These are phyloP conservation scores for Scelioninae gen. 1 DNA, from an alignment of 2,888 invertebrate genomes.

Conservation along the genomic window DNA sequence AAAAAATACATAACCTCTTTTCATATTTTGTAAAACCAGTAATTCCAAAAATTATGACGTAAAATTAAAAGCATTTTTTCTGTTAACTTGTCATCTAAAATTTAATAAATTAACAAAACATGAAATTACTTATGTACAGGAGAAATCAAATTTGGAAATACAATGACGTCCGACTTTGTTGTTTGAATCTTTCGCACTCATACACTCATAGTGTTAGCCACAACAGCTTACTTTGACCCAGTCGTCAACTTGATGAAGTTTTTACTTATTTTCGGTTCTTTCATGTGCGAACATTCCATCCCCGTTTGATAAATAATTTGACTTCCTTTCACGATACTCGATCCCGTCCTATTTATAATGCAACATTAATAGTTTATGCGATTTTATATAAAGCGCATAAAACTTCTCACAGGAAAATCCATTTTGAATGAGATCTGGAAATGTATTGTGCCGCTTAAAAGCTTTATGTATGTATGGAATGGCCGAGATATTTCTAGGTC, in stretches of 20 bases:
- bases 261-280: constrained; percentile 29
- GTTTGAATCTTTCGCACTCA: neutral
- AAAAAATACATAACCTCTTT: too few relatives aligned
- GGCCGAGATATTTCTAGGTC: constrained; percentile 66
- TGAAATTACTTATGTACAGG: too few relatives aligned
- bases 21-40: too few relatives aligned
- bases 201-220: constrained; percentile 3
- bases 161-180: too few relatives aligned
- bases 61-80: too few relatives aligned
- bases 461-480: constrained; percentile 41
- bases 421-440: constrained; percentile 42
- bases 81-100: too few relatives aligned
- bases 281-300: constrained; percentile 26
- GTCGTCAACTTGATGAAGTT: constrained; percentile 16
- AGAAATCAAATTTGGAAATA: too few relatives aligned
- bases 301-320: constrained; percentile 19
- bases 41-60: too few relatives aligned
- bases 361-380: constrained; percentile 41
- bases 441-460: constrained; percentile 50
- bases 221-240: constrained; percentile 28
- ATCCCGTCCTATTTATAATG: constrained; percentile 30
- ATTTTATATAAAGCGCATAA: constrained; percentile 25
- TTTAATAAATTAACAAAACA: too few relatives aligned
- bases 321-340: neutral
- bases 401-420: constrained; percentile 29